Conservation (phyloP, 2,888 invertebrate species). For the Machimus atricapillus region DNA sequence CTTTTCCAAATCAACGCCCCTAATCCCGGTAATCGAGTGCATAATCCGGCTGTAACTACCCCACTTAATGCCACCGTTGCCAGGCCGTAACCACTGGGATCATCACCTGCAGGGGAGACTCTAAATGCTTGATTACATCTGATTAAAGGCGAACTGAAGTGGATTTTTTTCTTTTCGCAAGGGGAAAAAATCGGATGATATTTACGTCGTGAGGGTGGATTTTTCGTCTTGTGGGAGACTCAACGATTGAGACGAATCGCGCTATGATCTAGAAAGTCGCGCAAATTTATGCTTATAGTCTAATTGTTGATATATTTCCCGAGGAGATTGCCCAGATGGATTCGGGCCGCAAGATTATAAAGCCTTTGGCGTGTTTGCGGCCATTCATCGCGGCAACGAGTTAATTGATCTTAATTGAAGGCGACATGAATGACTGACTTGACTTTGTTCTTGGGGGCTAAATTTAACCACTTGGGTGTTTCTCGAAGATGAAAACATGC, state of each 20-base stretch:
- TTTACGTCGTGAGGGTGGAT: not conserved
- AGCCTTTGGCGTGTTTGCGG: slow-evolving; percentile 16
- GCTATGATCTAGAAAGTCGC: not conserved
- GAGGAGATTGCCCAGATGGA: not conserved
- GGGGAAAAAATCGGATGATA: not conserved
- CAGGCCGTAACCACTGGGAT: not conserved
- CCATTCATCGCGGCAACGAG: slow-evolving; percentile 9
- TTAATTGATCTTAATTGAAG: slow-evolving; percentile 29
- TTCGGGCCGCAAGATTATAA: not conserved
- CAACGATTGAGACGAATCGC: not conserved
- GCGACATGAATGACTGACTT: slow-evolving; percentile 14
- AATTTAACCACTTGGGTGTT: slow-evolving; percentile 18
- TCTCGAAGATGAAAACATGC: not conserved
- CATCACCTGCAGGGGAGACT: slow-evolving; percentile 4
- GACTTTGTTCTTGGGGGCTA: not conserved
- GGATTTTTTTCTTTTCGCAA: not conserved
- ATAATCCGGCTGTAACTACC: slow-evolving; percentile 50
- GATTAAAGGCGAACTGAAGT: slow-evolving; percentile 29
- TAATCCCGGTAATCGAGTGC: slow-evolving; percentile 51
- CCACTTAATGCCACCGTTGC: slow-evolving; percentile 21
- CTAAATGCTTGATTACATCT: slow-evolving; percentile 30
- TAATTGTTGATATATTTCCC: slow-evolving; percentile 4
- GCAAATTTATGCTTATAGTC: not conserved
- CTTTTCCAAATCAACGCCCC: slow-evolving; percentile 51
- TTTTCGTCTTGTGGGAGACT: not conserved